phyloP scores from a whole-genome alignment of 2,888 invertebrate species.

The Andrena hattorfiana region DNA sequence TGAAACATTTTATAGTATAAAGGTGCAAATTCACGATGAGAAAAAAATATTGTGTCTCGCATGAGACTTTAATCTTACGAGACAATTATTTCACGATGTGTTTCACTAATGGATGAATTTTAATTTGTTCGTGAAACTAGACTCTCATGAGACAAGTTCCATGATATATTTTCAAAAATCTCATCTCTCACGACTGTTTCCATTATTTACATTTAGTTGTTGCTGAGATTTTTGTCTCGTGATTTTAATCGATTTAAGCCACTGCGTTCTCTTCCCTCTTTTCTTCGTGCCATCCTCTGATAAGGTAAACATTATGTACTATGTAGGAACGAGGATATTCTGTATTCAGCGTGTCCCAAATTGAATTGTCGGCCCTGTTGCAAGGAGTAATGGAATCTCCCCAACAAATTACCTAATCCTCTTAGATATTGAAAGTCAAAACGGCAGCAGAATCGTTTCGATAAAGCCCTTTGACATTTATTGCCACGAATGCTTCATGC shows the following conservation, averaged over 20 bases:
- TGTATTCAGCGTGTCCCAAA: neutral
- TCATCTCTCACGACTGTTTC: too few relatives aligned
- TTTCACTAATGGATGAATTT: too few relatives aligned
- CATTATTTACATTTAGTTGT: too few relatives aligned
- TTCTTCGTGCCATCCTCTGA: neutral
- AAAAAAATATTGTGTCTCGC: too few relatives aligned
- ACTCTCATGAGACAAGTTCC: too few relatives aligned
- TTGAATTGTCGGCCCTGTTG: neutral
- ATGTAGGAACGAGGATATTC: neutral
- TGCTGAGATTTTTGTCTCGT: too few relatives aligned
- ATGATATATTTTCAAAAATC: too few relatives aligned
- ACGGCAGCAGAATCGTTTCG: conserved; percentile 22
- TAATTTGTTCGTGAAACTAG: too few relatives aligned
- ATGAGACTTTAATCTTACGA: too few relatives aligned
- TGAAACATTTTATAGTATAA: neutral
- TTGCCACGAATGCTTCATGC: conserved; percentile 33
- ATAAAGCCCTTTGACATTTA: conserved; percentile 59
- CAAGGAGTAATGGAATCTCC: neutral
- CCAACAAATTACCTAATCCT: conserved; percentile 6
- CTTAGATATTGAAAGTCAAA: conserved; percentile 3
- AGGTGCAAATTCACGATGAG: too few relatives aligned
- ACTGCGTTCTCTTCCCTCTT: neutral
- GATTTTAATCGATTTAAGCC: neutral
- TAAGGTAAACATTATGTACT: neutral
- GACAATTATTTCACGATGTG: too few relatives aligned